phyloP scores from a whole-genome alignment of 2,113 vertebrate genomes.

The Vanacampus margaritifer region DNA sequence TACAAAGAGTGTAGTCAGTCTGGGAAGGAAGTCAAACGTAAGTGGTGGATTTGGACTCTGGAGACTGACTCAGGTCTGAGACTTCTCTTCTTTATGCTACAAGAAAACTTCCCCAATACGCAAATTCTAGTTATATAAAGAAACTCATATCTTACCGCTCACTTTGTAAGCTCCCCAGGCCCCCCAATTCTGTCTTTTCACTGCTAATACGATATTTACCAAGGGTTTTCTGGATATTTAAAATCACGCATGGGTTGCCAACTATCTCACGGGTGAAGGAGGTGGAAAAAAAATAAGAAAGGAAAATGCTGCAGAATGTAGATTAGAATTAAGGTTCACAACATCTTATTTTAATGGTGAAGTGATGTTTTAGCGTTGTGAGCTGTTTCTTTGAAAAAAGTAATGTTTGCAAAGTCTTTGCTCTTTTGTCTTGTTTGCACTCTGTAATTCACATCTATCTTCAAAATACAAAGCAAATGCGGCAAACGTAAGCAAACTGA shows the following conservation, averaged over 20 bases:
- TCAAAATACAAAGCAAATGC: not conserved
- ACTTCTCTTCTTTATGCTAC: not conserved
- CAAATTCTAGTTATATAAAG: not conserved
- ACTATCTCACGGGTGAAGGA: not conserved
- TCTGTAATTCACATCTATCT: not conserved
- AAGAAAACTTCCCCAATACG: not conserved
- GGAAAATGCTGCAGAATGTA: constrained; percentile 2
- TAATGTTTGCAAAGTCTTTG: not conserved
- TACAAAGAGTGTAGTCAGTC: not conserved
- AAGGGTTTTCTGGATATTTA: not conserved
- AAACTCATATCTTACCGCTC: not conserved
- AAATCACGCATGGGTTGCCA: not conserved
- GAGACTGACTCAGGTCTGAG: not conserved
- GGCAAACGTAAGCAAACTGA: too few species aligned
- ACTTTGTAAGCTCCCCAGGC: not conserved
- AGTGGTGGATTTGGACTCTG: not conserved
- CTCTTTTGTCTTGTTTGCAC: not conserved
- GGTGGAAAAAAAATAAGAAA: too few species aligned
- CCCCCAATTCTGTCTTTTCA: not conserved
- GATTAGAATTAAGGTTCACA: not conserved
- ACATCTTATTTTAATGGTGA: not conserved
- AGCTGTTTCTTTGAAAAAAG: not conserved
- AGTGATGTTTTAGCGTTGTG: not conserved
- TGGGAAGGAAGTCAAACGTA: not conserved
- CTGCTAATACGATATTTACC: not conserved